A percentile compares a stretch with the other conserved stretches of the same genome.
phyloP scores from a whole-genome alignment of 2,797 vertebrate genomes.

The Chaetophractus vellerosus region DNA sequence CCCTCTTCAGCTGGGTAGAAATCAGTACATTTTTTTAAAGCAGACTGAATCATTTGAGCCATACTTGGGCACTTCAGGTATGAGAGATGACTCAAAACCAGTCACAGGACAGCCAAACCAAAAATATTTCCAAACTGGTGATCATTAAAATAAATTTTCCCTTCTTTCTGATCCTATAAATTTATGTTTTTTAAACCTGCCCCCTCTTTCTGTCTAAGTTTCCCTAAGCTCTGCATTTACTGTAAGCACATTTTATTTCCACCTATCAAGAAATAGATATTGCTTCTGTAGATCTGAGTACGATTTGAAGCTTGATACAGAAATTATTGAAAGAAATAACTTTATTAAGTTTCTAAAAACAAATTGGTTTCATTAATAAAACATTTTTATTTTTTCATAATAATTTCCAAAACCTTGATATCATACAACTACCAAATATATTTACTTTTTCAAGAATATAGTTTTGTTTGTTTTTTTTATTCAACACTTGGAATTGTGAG shows the following conservation, averaged over 20 bases:
- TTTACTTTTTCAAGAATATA: constrained; percentile 43
- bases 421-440: background rate
- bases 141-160: background rate
- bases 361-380: background rate
- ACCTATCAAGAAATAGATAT: background rate
- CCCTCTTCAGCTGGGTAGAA: background rate
- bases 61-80: background rate
- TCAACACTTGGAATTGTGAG: background rate
- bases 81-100: background rate
- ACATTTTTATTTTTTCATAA: constrained; percentile 13
- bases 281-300: constrained; percentile 8
- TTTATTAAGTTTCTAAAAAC: background rate
- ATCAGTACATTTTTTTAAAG: background rate
- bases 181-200: background rate
- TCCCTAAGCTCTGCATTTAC: background rate
- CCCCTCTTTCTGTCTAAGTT: background rate
- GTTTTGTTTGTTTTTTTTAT: background rate
- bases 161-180: background rate
- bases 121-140: constrained; percentile 43
- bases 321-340: constrained; percentile 45
- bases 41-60: background rate
- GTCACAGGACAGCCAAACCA: background rate
- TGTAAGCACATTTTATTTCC: constrained; percentile 1
- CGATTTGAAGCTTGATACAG: constrained; percentile 33
- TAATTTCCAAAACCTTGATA: background rate